phyloP scores from a whole-genome alignment of 35 echinoderm and acorn worm species.

The Ophiothrix spiculata region DNA sequence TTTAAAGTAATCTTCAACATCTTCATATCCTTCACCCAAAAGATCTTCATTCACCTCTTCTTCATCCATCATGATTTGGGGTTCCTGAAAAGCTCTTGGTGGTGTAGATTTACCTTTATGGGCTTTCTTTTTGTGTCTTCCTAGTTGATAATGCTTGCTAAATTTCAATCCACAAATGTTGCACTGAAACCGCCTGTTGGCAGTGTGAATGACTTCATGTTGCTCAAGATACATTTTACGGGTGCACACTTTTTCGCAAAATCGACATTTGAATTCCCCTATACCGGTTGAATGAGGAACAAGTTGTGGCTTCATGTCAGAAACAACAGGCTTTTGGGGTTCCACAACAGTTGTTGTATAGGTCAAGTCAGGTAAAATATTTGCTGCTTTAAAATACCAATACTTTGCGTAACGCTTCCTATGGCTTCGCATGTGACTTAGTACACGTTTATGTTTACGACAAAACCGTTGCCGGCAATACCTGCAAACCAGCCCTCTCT shows the following conservation, averaged over 20 bases:
- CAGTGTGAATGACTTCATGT: conserved; percentile 3
- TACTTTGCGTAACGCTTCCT: neutral
- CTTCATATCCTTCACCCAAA: neutral
- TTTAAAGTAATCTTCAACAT: neutral
- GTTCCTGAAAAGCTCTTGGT: neutral
- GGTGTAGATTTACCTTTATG: neutral
- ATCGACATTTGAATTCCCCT: neutral
- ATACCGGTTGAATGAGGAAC: too few relatives aligned
- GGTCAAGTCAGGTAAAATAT: neutral
- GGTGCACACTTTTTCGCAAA: neutral
- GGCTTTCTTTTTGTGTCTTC: neutral
- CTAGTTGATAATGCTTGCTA: neutral
- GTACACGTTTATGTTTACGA: neutral
- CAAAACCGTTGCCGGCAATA: neutral
- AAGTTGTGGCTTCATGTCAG: too few relatives aligned
- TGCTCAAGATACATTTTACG: neutral
- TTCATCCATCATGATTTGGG: too few relatives aligned
- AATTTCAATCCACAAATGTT: neutral
- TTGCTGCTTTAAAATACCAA: neutral
- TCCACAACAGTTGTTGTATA: too few relatives aligned
- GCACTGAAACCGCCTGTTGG: neutral
- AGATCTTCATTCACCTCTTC: neutral
- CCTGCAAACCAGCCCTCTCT: neutral
- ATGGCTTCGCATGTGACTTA: neutral
- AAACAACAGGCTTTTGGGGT: too few relatives aligned